Evolutionary conservation across 2,797 vertebrate species (phyloP).

Genomic region (Leptatherina wallacei): DNA sequence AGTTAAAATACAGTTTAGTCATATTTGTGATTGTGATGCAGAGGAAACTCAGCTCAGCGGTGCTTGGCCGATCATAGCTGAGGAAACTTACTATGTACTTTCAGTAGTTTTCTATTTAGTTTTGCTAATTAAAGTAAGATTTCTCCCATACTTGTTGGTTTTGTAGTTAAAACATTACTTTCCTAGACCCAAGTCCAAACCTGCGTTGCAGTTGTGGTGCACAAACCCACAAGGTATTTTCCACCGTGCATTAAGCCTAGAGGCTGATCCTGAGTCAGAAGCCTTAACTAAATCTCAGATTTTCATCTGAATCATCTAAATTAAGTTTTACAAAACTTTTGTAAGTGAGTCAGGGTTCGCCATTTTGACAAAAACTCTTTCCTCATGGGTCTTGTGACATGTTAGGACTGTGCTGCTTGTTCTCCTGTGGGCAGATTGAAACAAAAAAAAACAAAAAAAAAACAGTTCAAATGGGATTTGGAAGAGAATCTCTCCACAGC

Average conservation of each 20-base stretch:
- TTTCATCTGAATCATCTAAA: conserved; percentile 4
- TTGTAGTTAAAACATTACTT: conserved; percentile 15
- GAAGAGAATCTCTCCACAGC: conserved; percentile 29
- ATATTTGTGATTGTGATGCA: conserved; percentile 7
- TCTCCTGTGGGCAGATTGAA: conserved; percentile 31
- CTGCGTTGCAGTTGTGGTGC: conserved; percentile 58
- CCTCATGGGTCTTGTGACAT: conserved; percentile 71
- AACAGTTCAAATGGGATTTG: conserved; percentile 34
- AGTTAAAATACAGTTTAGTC: neutral
- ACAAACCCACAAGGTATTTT: conserved; percentile 69
- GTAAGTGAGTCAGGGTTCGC: conserved; percentile 42
- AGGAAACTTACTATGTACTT: neutral
- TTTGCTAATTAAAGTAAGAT: conserved; percentile 4
- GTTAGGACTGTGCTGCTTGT: conserved; percentile 39
- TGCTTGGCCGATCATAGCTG: neutral
- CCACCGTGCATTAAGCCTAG: conserved; percentile 44
- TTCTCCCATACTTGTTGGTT: conserved; percentile 6
- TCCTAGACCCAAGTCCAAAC: conserved; percentile 37
- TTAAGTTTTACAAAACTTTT: conserved; percentile 1
- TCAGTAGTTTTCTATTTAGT: conserved; percentile 7
- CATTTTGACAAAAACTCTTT: conserved; percentile 62
- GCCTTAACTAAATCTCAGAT: conserved; percentile 17
- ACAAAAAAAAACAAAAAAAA: neutral
- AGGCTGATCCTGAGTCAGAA: conserved; percentile 21
- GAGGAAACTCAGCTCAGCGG: neutral